phyloP scores from a whole-genome alignment of 2,113 vertebrate species.

The Camarhynchus parvulus region DNA sequence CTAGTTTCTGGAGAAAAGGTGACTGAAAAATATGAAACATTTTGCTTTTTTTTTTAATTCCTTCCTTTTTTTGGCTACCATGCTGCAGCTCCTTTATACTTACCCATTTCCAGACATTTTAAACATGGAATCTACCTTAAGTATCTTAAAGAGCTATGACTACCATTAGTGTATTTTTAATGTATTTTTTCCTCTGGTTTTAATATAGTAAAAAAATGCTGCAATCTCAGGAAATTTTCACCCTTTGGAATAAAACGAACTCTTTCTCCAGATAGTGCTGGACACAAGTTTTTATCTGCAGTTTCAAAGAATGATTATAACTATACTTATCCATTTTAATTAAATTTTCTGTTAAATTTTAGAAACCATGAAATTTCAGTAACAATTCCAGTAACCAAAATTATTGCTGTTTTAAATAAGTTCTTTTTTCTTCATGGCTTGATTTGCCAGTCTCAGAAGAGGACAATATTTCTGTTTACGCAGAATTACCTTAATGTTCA shows the following conservation, averaged over 20 bases:
- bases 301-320: neutral
- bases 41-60: neutral
- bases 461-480: neutral
- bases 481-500: neutral
- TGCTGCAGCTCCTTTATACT: neutral
- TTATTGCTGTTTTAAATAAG: neutral
- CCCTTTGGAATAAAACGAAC: neutral
- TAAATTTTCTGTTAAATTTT: neutral
- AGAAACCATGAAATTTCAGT: neutral
- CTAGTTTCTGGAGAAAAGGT: neutral
- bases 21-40: neutral
- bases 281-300: neutral
- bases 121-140: neutral
- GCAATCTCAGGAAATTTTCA: neutral
- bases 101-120: neutral
- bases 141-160: neutral
- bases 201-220: neutral
- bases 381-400: neutral
- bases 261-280: neutral
- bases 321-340: neutral
- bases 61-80: neutral
- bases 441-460: neutral
- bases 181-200: neutral
- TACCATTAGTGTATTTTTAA: neutral
- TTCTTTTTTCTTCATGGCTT: neutral